These are phyloP conservation scores for Drusus annulatus DNA, from an alignment of 1,140 invertebrate genomes.

Conservation along the genomic window DNA sequence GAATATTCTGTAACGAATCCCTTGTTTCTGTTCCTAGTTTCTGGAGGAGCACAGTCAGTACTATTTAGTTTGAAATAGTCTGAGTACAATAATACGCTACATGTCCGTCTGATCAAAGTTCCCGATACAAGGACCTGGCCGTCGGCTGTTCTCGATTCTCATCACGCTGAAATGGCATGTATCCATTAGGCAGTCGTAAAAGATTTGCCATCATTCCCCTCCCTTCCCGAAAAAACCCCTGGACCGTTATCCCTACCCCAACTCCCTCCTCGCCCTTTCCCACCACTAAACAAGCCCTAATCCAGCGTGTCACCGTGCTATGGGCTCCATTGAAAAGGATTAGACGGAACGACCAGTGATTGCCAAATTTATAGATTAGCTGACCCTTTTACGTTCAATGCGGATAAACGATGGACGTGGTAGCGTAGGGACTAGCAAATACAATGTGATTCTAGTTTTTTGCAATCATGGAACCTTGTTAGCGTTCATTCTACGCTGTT, in stretches of 20 bases:
- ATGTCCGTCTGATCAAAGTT: neutral
- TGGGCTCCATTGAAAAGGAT: conserved; percentile 26
- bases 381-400: conserved; percentile 8
- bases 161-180: conserved; percentile 14
- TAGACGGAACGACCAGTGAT: conserved; percentile 22
- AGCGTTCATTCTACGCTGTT: too few relatives aligned
- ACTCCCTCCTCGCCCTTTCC: neutral
- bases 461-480: too few relatives aligned
- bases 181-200: conserved; percentile 20
- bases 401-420: conserved; percentile 10
- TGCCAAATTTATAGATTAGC: conserved; percentile 37
- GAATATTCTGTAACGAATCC: too few relatives aligned
- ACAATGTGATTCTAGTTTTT: neutral
- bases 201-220: neutral
- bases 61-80: too few relatives aligned
- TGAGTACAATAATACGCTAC: too few relatives aligned
- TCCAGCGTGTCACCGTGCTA: conserved; percentile 12
- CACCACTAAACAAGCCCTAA: neutral
- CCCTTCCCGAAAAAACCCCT: neutral
- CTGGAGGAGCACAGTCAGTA: too few relatives aligned
- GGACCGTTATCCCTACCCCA: neutral
- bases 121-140: neutral
- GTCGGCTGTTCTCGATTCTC: neutral
- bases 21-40: too few relatives aligned
- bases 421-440: neutral